Base-by-base conservation (phyloP, 2,888 invertebrate genomes). In the Melinaea menophilus region DNA sequence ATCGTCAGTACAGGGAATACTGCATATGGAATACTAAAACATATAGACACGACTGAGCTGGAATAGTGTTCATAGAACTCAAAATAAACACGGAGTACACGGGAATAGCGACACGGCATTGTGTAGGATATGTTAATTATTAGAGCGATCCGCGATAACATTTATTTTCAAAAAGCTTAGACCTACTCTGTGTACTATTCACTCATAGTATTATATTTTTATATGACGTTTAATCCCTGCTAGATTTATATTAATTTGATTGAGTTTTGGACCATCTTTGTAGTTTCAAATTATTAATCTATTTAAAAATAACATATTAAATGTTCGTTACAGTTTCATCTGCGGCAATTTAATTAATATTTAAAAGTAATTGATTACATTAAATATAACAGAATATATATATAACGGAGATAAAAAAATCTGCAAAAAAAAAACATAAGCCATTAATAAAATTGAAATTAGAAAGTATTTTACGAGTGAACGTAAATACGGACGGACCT, bases 101-200 rank as follows among this genome's bases (percentile, higher is more conserved):
- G 31, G 51, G 51, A 51, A 51, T 31, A 51, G 51, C 51, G 31
- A 51, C 31, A 51, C 11, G 22, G 51, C 51, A 51, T 51, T 51
- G 51, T 51, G 51, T 22, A 51, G 9, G 31, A 51, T 31, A 51
- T 51, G 11, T 31, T 51, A 51, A 51, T 51, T 51, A 51, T 31
- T 5, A 51, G 31, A 51, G 51, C 51, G 22, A 51, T 51, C 31
- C 31, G 31, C 11, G 31, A 51, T 51, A 51, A 31, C 51, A 31
- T 51, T 48, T 51, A 51, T 51, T 51, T 51, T 51, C 7, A 31
- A 51, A 51, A 51, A 31, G 51, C 31, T 9, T 7, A 51, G 31
- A 51, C 11, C 31, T 51, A 51, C 31, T 31, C 31, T 31, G 11
- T 31, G 51, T 22, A 51, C 55, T 55, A 12, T 33, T 7, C 55